phyloP scores from a whole-genome alignment of 2,888 invertebrate genomes.

The Lissocephala sabroskyi region DNA sequence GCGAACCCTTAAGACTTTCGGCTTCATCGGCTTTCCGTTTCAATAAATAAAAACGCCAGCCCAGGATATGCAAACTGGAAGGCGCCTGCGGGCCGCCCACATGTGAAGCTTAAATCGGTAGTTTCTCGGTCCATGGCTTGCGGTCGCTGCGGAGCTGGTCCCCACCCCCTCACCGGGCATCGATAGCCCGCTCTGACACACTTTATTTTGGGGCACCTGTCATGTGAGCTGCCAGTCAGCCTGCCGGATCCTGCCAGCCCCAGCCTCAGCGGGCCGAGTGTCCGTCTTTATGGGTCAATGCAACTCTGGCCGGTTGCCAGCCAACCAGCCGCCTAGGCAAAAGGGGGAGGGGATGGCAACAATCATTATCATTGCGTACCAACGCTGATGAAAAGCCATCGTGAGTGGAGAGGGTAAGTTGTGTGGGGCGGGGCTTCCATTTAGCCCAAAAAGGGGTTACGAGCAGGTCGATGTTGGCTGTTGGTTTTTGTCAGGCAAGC shows the following conservation, averaged over 20 bases:
- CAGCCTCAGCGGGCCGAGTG: conserved; percentile 11
- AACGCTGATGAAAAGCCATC: conserved; percentile 51
- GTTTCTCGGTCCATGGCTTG: too few relatives aligned
- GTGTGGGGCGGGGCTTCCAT: conserved; percentile 36
- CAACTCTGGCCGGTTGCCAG: conserved; percentile 29
- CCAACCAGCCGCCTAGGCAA: too few relatives aligned
- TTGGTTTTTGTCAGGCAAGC: conserved; percentile 36
- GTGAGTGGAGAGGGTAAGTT: too few relatives aligned
- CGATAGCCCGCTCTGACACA: conserved; percentile 39
- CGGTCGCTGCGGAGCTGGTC: too few relatives aligned
- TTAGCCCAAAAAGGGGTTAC: conserved; percentile 27
- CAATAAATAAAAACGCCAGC: conserved; percentile 47
- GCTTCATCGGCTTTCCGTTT: conserved; percentile 59
- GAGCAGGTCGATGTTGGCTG: conserved; percentile 23
- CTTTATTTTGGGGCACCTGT: conserved; percentile 33
- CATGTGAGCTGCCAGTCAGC: conserved; percentile 45
- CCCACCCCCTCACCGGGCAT: neutral
- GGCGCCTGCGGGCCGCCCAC: too few relatives aligned
- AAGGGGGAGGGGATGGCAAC: neutral
- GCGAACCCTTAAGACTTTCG: conserved; percentile 53
- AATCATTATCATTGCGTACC: conserved; percentile 36
- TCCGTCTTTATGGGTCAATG: conserved; percentile 58
- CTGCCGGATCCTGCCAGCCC: neutral
- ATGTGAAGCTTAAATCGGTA: too few relatives aligned
- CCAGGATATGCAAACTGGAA: conserved; percentile 27